Conservation (phyloP, 1,140 invertebrate genomes). For the Pristionchus pacificus region DNA sequence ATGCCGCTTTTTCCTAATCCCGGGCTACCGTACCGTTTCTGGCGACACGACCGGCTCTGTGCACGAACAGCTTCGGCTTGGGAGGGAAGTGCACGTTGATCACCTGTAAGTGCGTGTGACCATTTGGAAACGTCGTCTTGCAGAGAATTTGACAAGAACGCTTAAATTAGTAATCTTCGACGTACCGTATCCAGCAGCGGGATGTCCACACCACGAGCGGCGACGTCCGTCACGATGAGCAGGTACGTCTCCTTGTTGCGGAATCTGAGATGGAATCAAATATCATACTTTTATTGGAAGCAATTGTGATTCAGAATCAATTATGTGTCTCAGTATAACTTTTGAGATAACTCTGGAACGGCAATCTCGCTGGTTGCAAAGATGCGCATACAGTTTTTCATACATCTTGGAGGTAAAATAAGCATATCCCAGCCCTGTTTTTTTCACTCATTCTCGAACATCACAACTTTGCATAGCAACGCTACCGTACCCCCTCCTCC, state of each 20-base stretch:
- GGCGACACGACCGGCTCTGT: slow-evolving; percentile 94
- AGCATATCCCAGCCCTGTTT: no score
- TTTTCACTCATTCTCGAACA: no score
- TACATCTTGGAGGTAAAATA: no score
- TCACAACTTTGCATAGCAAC: no score
- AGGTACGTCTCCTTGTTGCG: slow-evolving; percentile 65
- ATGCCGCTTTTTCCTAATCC: no score
- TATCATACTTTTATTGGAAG: neutral
- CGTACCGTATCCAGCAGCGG: slow-evolving; percentile 77
- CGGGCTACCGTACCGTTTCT: slow-evolving; percentile 84
- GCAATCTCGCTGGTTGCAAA: no score
- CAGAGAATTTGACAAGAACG: neutral
- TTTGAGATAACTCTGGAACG: no score
- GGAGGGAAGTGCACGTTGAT: slow-evolving; percentile 96
- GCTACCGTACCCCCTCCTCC: no score
- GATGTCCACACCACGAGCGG: slow-evolving; percentile 93
- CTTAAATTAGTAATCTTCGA: neutral
- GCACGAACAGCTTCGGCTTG: slow-evolving; percentile 93
- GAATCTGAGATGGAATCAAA: slow-evolving; percentile 75
- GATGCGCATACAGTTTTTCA: no score
- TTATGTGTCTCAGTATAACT: no score
- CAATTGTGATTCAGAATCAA: no score
- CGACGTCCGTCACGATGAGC: slow-evolving; percentile 90
- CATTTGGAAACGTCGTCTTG: no score
- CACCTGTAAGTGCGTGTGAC: slow-evolving; percentile 63